phyloP scores from a whole-genome alignment of 1,140 invertebrate genomes.

The Brachystomella parvula region DNA sequence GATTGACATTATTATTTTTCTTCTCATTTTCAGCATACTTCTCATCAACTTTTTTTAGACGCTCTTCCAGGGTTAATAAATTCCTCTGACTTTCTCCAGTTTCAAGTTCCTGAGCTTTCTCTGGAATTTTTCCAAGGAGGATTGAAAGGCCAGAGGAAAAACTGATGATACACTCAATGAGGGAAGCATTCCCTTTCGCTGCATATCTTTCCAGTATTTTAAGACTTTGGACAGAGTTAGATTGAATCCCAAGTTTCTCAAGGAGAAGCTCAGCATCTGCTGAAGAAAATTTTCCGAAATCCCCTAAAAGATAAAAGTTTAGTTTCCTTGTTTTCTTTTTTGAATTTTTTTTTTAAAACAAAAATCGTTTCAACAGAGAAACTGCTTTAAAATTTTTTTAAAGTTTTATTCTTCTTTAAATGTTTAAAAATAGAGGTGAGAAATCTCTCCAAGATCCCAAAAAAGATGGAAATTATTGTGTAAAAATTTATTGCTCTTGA shows the following conservation, averaged over 20 bases:
- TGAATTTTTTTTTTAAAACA: no score
- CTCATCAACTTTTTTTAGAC: constrained; percentile 11
- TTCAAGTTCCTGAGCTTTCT: constrained; percentile 10
- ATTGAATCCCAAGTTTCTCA: constrained; percentile 15
- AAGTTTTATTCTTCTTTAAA: no score
- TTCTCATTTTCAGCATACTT: not conserved
- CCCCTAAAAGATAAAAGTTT: constrained; percentile 10
- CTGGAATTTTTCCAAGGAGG: no score
- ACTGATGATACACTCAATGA: constrained; percentile 31
- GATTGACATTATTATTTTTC: not conserved
- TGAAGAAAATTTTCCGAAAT: constrained; percentile 19
- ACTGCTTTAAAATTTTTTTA: no score
- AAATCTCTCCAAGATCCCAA: no score
- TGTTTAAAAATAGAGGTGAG: no score
- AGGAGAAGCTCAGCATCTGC: constrained; percentile 29
- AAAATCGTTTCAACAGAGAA: no score
- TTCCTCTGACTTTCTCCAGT: not conserved
- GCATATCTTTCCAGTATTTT: constrained; percentile 26
- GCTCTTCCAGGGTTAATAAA: constrained; percentile 1
- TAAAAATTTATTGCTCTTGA: no score
- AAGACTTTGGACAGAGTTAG: constrained; percentile 1
- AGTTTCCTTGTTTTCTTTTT: no score
- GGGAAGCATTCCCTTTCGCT: constrained; percentile 21
- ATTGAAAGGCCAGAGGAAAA: no score
- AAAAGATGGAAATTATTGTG: no score